Conservation (phyloP, 35 echinoderm and acorn worm genomes). For the Stichopus chloronotus region DNA sequence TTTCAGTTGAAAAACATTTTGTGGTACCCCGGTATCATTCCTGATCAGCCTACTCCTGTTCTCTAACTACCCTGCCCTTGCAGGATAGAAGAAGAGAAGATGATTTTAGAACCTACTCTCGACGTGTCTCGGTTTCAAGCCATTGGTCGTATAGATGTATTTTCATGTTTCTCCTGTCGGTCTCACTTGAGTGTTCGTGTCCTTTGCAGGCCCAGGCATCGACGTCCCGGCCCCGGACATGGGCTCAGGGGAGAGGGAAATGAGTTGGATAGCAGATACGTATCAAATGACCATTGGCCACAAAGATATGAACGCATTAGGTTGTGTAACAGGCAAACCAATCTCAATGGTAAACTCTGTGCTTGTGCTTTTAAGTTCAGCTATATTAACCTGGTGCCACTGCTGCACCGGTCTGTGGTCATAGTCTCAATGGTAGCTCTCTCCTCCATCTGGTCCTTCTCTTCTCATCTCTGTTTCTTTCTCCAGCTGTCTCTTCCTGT, state of each 20-base stretch:
- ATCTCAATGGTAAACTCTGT: conserved; percentile 79
- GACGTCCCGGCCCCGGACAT: conserved; percentile 96
- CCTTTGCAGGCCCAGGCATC: conserved; percentile 80
- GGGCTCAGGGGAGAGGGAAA: conserved; percentile 89
- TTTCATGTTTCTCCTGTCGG: background rate
- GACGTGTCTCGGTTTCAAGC: background rate
- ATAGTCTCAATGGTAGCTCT: background rate
- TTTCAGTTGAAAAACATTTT: no score
- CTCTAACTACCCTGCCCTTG: no score
- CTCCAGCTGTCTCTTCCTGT: background rate
- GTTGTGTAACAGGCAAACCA: conserved; percentile 95
- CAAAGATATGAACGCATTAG: conserved; percentile 92
- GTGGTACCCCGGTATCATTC: no score
- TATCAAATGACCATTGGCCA: conserved; percentile 91
- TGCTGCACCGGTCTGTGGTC: background rate
- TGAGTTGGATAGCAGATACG: conserved; percentile 99
- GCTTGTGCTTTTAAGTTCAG: background rate
- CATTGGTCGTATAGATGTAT: background rate
- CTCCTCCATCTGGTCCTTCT: background rate
- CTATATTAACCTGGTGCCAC: background rate
- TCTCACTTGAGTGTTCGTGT: background rate
- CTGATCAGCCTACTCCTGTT: no score
- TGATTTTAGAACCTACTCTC: background rate
- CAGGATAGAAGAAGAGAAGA: background rate
- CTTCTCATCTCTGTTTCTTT: background rate